Evolutionary conservation across 2,888 invertebrate genomes (phyloP).

Genomic region (Volucella zonaria): DNA sequence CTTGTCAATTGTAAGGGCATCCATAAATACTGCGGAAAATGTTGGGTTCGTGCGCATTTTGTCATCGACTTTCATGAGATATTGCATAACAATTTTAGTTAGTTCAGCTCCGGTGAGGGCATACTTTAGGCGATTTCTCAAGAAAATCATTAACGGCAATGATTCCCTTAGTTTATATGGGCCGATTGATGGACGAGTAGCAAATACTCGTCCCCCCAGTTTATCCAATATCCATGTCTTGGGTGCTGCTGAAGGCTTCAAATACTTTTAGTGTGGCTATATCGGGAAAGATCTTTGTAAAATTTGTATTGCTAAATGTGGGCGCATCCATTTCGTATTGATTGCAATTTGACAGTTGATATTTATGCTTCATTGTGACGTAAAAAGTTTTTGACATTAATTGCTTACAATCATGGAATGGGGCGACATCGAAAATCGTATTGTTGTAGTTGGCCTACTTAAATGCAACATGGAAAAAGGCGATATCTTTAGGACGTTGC

Average conservation of each 20-base stretch:
- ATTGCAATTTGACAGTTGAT: too few species aligned
- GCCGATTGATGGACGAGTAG: conserved; percentile 98
- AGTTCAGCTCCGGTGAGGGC: conserved; percentile 98
- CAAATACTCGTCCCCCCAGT: conserved; percentile 95
- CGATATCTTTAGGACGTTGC: too few species aligned
- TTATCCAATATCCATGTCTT: conserved; percentile 99
- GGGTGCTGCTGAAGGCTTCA: conserved; percentile 99
- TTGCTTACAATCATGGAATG: too few species aligned
- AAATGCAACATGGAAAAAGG: too few species aligned
- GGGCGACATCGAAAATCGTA: too few species aligned
- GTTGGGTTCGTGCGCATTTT: conserved; percentile 98
- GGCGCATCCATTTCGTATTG: too few species aligned
- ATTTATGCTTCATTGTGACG: too few species aligned
- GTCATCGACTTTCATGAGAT: conserved; percentile 98
- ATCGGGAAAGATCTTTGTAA: too few species aligned
- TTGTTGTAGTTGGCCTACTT: too few species aligned
- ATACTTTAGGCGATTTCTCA: conserved; percentile 99
- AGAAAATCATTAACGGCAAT: conserved; percentile 96
- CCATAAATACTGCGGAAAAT: conserved; percentile 99
- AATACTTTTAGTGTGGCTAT: conserved; percentile 89
- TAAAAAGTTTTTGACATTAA: too few species aligned
- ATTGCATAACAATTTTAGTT: conserved; percentile 98
- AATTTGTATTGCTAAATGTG: too few species aligned
- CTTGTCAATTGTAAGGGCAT: conserved; percentile 99
- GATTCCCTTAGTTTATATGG: conserved; percentile 99